Conservation (phyloP, 2,888 invertebrate genomes). For the Callyntrura guangdongensis region DNA sequence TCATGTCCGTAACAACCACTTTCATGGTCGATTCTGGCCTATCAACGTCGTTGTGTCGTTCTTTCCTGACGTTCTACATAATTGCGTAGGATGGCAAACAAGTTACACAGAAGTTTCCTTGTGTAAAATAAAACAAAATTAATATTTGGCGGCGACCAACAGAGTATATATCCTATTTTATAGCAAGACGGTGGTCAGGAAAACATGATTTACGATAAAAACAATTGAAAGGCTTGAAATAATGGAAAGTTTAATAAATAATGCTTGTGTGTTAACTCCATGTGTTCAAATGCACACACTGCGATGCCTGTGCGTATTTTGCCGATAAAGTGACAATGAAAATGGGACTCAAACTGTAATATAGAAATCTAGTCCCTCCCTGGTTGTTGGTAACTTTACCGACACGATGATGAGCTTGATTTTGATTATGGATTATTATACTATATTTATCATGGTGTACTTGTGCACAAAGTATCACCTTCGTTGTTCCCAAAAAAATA, state of each 20-base stretch:
- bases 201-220: too few relatives aligned
- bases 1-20: background rate
- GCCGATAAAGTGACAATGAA: background rate
- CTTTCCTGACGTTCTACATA: background rate
- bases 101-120: too few relatives aligned
- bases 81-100: background rate
- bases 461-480: background rate
- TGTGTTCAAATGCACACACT: too few relatives aligned
- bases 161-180: background rate
- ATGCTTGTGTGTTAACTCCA: background rate
- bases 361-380: too few relatives aligned
- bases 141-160: background rate
- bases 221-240: too few relatives aligned
- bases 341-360: too few relatives aligned
- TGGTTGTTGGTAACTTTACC: background rate
- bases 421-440: background rate
- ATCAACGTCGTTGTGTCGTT: background rate
- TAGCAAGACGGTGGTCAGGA: background rate
- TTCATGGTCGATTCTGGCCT: conserved; percentile 18
- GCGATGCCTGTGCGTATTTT: background rate
- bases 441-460: background rate
- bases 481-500: conserved; percentile 37
- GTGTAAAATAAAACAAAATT: background rate
- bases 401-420: conserved; percentile 2
- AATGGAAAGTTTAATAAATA: background rate